Percentiles rank a stretch among this genome's conserved stretches.
These are phyloP conservation scores for Bufo bufo DNA, from an alignment of 2,113 vertebrate genomes.

Conservation along the genomic window DNA sequence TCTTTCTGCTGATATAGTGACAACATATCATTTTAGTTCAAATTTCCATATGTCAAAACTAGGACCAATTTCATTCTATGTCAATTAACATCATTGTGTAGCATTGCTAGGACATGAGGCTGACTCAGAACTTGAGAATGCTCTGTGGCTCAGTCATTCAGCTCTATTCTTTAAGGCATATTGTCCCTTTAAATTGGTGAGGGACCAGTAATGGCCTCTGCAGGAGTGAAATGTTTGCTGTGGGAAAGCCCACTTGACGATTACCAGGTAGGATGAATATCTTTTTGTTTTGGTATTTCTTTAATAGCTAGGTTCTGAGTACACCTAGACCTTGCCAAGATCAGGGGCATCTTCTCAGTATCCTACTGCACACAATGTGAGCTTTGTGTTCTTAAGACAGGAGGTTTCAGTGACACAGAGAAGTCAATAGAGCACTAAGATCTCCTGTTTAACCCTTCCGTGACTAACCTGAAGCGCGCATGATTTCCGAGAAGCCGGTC, in stretches of 20 bases:
- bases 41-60: no score
- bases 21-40: not conserved
- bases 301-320: constrained; percentile 69
- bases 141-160: not conserved
- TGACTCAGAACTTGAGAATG: not conserved
- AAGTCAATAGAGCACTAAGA: constrained; percentile 65
- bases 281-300: constrained; percentile 62
- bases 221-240: constrained; percentile 52
- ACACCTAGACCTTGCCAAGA: constrained; percentile 73
- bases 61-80: not conserved
- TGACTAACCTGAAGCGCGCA: constrained; percentile 57
- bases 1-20: not conserved
- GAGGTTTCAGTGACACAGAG: constrained; percentile 72
- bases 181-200: constrained; percentile 9
- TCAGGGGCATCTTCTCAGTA: constrained; percentile 70
- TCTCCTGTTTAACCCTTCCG: constrained; percentile 63
- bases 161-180: not conserved
- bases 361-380: constrained; percentile 79
- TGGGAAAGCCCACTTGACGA: constrained; percentile 55
- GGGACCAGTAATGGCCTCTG: not conserved
- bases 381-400: constrained; percentile 73
- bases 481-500: constrained; percentile 54
- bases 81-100: not conserved
- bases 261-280: constrained; percentile 65
- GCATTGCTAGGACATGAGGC: not conserved